Base-by-base conservation (phyloP, 2,888 invertebrate genomes). In the Phortica okadai region DNA sequence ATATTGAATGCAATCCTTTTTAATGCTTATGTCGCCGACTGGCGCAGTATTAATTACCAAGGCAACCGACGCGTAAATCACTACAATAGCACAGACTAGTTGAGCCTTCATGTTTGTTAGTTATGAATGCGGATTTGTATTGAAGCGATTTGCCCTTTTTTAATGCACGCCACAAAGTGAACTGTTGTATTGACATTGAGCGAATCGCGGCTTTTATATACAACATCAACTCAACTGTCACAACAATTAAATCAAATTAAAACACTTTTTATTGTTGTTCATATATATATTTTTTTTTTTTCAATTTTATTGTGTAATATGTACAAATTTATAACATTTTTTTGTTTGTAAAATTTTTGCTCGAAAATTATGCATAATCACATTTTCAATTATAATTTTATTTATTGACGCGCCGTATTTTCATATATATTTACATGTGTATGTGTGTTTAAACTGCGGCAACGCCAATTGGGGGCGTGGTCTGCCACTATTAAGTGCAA, bases 401-500 rank as follows among this genome's bases (percentile, higher is more conserved):
- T 72, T 72, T 72, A 50, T 16, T 72, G 54, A 72, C n/a, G 2
- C 45, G 33, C 4, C 33, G 33, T 33, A 5, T 33, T 50, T 50
- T 6, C 14, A 8, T 50, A 21, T 21, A 21, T 1, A 21, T 21
- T 21, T 21, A 21, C 21, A 21, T 21, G 21, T 21, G 21, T 21
- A 3, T 50, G 50, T 50, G 14, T 50, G 50, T 0, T 59, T 21
- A 0, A 21, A 21, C 21, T 21, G 21, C 1, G 21, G 59, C 62
- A 33, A 2, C 62, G 11, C 21, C 8, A 21, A 16, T 59, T 59
- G 50, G 50, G 14, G 14, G 50, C 59, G 16, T 10, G 33, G 41
- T 41, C 62, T 66, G 33, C 2, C 70, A 21, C 54, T 70, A 25
- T 78, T 80, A 74, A 78, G 72, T 77, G 81, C 83, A 84, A 84